Conservation (phyloP, 2,888 invertebrate genomes). For the Panorpa germanica region DNA sequence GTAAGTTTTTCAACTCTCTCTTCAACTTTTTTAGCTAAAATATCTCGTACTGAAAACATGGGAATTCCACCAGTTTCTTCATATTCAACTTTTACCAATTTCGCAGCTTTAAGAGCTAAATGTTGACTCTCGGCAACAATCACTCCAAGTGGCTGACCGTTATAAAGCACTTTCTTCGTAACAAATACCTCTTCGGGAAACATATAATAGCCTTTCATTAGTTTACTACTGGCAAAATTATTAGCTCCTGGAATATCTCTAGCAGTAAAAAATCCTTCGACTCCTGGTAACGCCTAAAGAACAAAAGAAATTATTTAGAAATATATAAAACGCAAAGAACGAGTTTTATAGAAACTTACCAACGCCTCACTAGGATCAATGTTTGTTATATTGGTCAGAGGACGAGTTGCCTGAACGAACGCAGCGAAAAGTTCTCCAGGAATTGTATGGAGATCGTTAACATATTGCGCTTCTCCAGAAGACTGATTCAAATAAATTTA, state of each 20-base stretch:
- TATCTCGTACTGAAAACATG: no score
- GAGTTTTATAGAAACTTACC: no score
- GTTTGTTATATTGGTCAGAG: conserved; percentile 34
- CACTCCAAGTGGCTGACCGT: conserved; percentile 43
- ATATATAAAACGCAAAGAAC: no score
- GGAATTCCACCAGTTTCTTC: conserved; percentile 1
- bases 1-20: no score
- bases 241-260: conserved; percentile 48
- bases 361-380: conserved; percentile 46
- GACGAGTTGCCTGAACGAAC: conserved; percentile 40
- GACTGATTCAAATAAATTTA: conserved; percentile 24
- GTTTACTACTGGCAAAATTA: conserved; percentile 21
- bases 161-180: conserved; percentile 28
- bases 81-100: conserved; percentile 30
- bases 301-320: conserved; percentile 8
- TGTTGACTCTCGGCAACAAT: conserved; percentile 37
- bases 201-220: conserved; percentile 13
- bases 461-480: conserved; percentile 27
- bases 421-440: conserved; percentile 34
- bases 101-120: conserved; percentile 32
- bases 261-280: conserved; percentile 36
- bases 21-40: no score
- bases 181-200: conserved; percentile 23
- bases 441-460: conserved; percentile 22
- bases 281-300: conserved; percentile 38